phyloP scores from a whole-genome alignment of 2,888 invertebrate genomes.

The Drosophila mimica region DNA sequence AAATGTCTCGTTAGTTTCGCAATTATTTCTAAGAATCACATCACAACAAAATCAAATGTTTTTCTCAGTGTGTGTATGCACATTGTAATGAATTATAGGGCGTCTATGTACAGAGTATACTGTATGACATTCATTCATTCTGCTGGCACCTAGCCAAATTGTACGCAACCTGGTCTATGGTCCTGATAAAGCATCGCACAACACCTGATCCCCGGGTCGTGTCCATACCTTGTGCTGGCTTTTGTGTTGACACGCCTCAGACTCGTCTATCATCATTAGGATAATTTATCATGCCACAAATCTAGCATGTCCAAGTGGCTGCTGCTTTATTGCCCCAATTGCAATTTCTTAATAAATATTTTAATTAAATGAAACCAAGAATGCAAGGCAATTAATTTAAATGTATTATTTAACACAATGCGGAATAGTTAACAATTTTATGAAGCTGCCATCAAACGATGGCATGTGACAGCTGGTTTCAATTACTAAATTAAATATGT shows the following conservation, averaged over 20 bases:
- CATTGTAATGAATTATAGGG: slow-evolving; percentile 19
- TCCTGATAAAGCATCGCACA: slow-evolving; percentile 3
- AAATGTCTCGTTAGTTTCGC: neutral
- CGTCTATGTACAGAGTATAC: neutral
- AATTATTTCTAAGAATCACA: neutral
- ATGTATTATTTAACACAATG: slow-evolving; percentile 28
- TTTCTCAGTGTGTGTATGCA: neutral
- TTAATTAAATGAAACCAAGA: slow-evolving; percentile 67
- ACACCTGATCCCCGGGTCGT: slow-evolving; percentile 41
- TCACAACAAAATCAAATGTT: neutral
- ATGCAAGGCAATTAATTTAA: slow-evolving; percentile 61
- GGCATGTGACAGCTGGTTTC: slow-evolving; percentile 56
- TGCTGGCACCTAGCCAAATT: slow-evolving; percentile 37
- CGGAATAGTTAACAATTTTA: slow-evolving; percentile 53
- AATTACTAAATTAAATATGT: slow-evolving; percentile 71
- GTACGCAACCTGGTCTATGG: slow-evolving; percentile 5
- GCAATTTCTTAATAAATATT: slow-evolving; percentile 66
- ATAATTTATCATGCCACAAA: slow-evolving; percentile 74
- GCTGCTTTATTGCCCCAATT: slow-evolving; percentile 25
- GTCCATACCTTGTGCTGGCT: slow-evolving; percentile 45
- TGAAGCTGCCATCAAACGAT: slow-evolving; percentile 53
- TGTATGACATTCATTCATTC: slow-evolving; percentile 26
- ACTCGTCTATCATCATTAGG: slow-evolving; percentile 74
- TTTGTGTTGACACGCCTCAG: slow-evolving; percentile 67
- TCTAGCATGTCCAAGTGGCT: slow-evolving; percentile 55